Base-by-base conservation (phyloP, 2,113 vertebrate species). In the Bambusicola thoracicus region DNA sequence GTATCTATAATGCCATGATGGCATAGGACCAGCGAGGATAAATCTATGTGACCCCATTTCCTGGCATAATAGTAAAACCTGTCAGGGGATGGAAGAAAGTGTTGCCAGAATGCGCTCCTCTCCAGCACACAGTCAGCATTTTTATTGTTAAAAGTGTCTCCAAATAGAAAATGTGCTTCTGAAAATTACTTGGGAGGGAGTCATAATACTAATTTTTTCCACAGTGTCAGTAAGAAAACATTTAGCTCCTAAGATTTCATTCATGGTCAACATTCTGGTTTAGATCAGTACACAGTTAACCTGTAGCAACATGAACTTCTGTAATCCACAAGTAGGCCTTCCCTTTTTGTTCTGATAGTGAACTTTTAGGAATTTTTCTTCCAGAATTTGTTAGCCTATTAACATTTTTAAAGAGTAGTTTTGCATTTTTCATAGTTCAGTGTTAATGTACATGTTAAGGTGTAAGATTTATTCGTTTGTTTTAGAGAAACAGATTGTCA, bases 11-110 rank as follows among this genome's bases (percentile, higher is more conserved):
- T n/a, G 17, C 59, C 59, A 63, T 2, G 27, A 44, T 77, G 88
- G 83, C 86, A 53, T 2, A 34, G 43, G 34, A 83, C 63, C 81
- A 89, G 53, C 46, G 29, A 2, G 2, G 81, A 89, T 70, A 82
- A 85, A 62, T 87, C 63, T 80, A 2, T 66, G 59, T 48, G 75
- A 96, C 68, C 56, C 55, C 46, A 46, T 49, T 29, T 94, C 49
- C 73, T 91, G 91, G 85, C 72, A 85, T 14, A 67, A 48, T 49
- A 59, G 11, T 43, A 59, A 82, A 85, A 89, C 38, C 55, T 41
- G 25, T 43, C 78, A 75, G 44, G 25, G n/a, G 12, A 11, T 1
- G 5, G 63, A 68, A 81, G 74, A 61, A 85, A 58, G 8, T 13
- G 19, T 46, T 93, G 67, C 70, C 89, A 87, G 81, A 83, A 48